These are phyloP conservation scores for Drosophila mulleri DNA, from an alignment of 2,888 invertebrate species.

Conservation along the genomic window DNA sequence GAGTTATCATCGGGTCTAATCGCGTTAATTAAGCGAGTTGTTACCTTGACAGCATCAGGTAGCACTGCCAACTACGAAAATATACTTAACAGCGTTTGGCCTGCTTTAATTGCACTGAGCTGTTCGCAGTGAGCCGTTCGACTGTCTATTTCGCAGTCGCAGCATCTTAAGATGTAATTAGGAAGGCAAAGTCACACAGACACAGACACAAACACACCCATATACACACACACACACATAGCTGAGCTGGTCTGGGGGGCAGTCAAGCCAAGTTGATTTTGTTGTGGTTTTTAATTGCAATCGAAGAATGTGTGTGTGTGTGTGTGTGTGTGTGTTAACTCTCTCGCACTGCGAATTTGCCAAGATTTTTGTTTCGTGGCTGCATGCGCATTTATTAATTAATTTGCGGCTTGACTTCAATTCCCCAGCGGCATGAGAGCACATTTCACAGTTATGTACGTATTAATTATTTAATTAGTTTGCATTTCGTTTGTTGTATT, in stretches of 20 bases:
- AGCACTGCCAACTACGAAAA: slow-evolving; percentile 9
- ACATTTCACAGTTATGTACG: slow-evolving; percentile 36
- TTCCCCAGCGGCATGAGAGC: slow-evolving; percentile 14
- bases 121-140: slow-evolving; percentile 5
- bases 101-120: slow-evolving; percentile 58
- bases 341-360: not conserved
- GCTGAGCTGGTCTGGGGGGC: not conserved
- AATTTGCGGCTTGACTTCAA: slow-evolving; percentile 54
- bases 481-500: slow-evolving; percentile 20
- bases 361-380: slow-evolving; percentile 8
- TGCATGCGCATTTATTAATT: slow-evolving; percentile 52
- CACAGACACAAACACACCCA: not conserved
- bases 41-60: slow-evolving; percentile 57
- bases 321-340: not conserved
- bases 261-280: slow-evolving; percentile 44
- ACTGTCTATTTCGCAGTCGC: slow-evolving; percentile 53
- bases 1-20: slow-evolving; percentile 74
- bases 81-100: slow-evolving; percentile 31
- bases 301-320: slow-evolving; percentile 6
- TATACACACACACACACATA: not conserved
- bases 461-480: slow-evolving; percentile 55
- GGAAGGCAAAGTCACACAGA: slow-evolving; percentile 13
- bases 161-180: slow-evolving; percentile 61
- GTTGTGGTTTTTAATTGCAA: slow-evolving; percentile 67
- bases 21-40: slow-evolving; percentile 79